phyloP scores from a whole-genome alignment of 2,113 vertebrate genomes.

The Phyllostomus discolor region DNA sequence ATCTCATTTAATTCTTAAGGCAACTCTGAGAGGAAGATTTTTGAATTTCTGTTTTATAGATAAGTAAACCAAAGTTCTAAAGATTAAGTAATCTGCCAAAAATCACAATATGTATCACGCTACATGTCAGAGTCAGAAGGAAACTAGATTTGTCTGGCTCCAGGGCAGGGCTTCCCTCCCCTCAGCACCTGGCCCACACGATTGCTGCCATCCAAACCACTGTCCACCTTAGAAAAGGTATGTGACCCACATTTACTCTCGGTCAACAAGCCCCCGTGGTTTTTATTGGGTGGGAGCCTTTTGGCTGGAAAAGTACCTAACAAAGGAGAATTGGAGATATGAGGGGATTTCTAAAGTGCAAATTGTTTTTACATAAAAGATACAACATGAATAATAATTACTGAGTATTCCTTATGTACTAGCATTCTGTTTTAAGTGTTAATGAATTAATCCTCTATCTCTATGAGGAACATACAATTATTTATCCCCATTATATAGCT shows the following conservation, averaged over 20 bases:
- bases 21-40: neutral
- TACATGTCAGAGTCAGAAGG: neutral
- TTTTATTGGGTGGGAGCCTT: neutral
- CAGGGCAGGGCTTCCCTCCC: neutral
- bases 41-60: neutral
- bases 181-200: neutral
- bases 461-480: neutral
- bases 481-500: neutral
- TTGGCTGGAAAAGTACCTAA: neutral
- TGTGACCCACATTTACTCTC: neutral
- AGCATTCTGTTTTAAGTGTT: neutral
- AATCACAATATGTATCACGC: neutral
- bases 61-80: neutral
- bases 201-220: neutral
- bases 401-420: neutral
- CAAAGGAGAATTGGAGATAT: neutral
- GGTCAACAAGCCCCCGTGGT: neutral
- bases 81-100: neutral
- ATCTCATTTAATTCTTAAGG: neutral
- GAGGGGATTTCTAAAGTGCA: neutral
- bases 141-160: neutral
- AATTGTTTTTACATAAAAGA: neutral
- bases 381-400: neutral
- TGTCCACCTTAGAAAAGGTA: neutral
- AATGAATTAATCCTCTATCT: neutral